Conservation (phyloP, 2,113 vertebrate species). For the Microtus richardsoni region DNA sequence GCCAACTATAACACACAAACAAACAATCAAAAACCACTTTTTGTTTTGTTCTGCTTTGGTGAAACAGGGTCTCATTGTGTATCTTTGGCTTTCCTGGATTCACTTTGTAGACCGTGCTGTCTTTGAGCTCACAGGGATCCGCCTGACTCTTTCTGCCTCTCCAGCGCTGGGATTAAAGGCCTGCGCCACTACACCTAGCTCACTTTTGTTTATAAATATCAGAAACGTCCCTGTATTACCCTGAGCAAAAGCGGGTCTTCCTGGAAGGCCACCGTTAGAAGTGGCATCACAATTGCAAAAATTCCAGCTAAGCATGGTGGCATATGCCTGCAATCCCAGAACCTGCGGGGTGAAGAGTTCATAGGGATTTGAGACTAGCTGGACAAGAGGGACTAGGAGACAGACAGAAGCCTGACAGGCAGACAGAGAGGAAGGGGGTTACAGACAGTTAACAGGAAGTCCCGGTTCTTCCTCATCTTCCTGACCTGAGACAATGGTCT, state of each 20-base stretch:
- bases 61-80: not conserved
- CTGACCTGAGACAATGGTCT: not conserved
- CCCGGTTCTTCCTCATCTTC: not conserved
- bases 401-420: not conserved
- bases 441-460: not conserved
- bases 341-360: not conserved
- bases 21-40: not conserved
- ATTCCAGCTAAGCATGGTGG: not conserved
- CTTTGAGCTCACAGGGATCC: not conserved
- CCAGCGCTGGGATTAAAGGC: not conserved
- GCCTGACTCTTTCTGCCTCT: not conserved
- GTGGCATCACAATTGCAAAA: not conserved
- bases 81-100: not conserved
- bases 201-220: conserved; percentile 41
- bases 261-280: not conserved
- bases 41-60: not conserved
- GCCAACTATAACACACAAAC: not conserved
- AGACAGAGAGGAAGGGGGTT: not conserved
- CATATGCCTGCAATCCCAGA: not conserved
- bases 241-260: not conserved
- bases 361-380: not conserved
- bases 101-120: not conserved
- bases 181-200: not conserved
- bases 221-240: not conserved
- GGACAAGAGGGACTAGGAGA: not conserved